Percentiles rank a stretch among this genome's conserved stretches.
Conservation (phyloP, 2,797 vertebrate species). For the Sebastes cheni region DNA sequence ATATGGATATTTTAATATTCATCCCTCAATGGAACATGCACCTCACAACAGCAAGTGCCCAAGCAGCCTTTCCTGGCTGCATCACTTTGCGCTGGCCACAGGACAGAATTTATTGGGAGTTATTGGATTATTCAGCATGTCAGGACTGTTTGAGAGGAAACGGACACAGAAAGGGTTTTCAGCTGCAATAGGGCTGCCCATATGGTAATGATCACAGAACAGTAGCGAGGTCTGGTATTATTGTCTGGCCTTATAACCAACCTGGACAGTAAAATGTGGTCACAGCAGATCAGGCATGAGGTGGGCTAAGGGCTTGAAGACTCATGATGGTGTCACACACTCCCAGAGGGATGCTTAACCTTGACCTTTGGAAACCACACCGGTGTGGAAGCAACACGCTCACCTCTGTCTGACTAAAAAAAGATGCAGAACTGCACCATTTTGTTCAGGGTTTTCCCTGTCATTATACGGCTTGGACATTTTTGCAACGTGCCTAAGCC, state of each 20-base stretch:
- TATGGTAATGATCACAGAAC: slow-evolving; percentile 78
- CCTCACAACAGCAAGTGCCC: slow-evolving; percentile 6
- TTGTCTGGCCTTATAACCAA: slow-evolving; percentile 67
- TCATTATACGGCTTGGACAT: not conserved
- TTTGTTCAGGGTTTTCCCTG: not conserved
- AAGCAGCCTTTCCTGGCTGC: slow-evolving; percentile 9
- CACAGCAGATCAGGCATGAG: slow-evolving; percentile 49
- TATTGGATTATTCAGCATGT: slow-evolving; percentile 74
- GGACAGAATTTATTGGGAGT: slow-evolving; percentile 60
- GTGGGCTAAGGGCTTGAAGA: slow-evolving; percentile 34
- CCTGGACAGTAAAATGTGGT: slow-evolving; percentile 67
- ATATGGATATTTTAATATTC: not conserved
- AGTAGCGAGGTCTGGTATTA: slow-evolving; percentile 69
- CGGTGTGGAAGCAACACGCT: not conserved
- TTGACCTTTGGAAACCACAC: slow-evolving; percentile 51
- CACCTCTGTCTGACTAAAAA: slow-evolving; percentile 5
- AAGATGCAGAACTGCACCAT: not conserved
- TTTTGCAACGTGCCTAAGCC: not conserved
- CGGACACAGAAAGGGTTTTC: slow-evolving; percentile 60
- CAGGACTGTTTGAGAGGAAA: slow-evolving; percentile 68
- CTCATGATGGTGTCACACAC: slow-evolving; percentile 16
- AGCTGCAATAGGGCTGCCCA: slow-evolving; percentile 57
- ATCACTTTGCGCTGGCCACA: slow-evolving; percentile 38
- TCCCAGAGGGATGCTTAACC: slow-evolving; percentile 53
- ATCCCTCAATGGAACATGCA: not conserved